Evolutionary conservation across 2,113 vertebrate genomes (phyloP), one percentile per base, ranked within the genome.

Genomic region (Burhinus oedicnemus): DNA sequence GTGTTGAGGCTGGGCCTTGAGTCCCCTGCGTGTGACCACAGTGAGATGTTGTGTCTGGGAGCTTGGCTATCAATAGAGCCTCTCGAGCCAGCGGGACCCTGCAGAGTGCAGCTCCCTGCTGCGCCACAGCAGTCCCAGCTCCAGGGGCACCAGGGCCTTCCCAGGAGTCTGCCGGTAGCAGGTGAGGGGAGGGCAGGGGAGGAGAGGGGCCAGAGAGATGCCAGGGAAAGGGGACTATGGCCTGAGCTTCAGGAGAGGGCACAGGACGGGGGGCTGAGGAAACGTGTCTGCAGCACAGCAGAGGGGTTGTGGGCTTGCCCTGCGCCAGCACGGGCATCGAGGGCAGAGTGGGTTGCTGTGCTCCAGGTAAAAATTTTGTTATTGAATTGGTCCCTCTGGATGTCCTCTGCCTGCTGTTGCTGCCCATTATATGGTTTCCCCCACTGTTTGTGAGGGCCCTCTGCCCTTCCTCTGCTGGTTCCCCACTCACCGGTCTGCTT

Each of bases 41-140:
- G 52, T 2, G 38, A 69, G 26, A 23, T 92, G 92, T 91, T 95
- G 47, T 95, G 92, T 92, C 94, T 96, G 62, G 45, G n/a, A 78
- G 51, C 3, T 0, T 3, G 26, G 30, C 77, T n/a, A 19, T 29
- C 3, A 55, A n/a, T 1, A 22, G 34, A 68, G 26, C 49, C 10
- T 3, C 74, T 20, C 1, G 4, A 49, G 68, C 30, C 3, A 6
- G 27, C 1, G 1, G 32, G 30, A 52, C 23, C 30, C 38, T 52
- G 65, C 1, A 1, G 42, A 49, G 49, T 2, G 1, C 69, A 57
- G 60, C 71, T 87, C 26, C 78, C 6, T 3, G 12, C 38, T 30
- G 65, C 23, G 30, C 19, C 42, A 15, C 0, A 0, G 36, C 45
- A 17, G 14, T 11, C 22, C 14, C 23, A 23, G 49, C 40, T 54